Conservation (phyloP, 2,888 invertebrate species). For the Maniola hyperantus region DNA sequence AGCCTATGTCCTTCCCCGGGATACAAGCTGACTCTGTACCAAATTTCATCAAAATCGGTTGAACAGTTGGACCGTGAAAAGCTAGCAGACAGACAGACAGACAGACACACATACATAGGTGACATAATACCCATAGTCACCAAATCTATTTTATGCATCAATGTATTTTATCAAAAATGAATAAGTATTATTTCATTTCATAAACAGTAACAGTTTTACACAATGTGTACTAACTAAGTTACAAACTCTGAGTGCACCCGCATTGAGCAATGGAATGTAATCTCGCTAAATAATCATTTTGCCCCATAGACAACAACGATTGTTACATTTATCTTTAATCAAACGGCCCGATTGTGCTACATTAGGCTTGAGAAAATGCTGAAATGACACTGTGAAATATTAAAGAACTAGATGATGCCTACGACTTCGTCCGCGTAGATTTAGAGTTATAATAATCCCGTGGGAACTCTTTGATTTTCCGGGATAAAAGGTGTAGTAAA, state of each 20-base stretch:
- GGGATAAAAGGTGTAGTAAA: too few relatives aligned
- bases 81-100: too few relatives aligned
- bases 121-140: too few relatives aligned
- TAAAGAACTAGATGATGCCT: neutral
- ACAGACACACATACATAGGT: too few relatives aligned
- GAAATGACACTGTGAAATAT: constrained; percentile 8
- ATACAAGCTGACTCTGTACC: too few relatives aligned
- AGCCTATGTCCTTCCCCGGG: too few relatives aligned
- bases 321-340: constrained; percentile 26
- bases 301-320: constrained; percentile 13
- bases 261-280: constrained; percentile 23
- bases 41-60: too few relatives aligned
- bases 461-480: too few relatives aligned
- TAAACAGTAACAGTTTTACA: constrained; percentile 13
- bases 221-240: constrained; percentile 13
- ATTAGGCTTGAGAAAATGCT: constrained; percentile 22
- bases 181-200: neutral
- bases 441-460: too few relatives aligned
- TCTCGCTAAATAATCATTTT: constrained; percentile 24
- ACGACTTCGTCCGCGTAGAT: too few relatives aligned
- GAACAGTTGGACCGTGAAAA: too few relatives aligned
- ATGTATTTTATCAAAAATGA: neutral
- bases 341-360: constrained; percentile 22
- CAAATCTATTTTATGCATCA: neutral
- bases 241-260: constrained; percentile 10